Conservation (phyloP, 2,797 vertebrate species). For the Diplodus sargus region DNA sequence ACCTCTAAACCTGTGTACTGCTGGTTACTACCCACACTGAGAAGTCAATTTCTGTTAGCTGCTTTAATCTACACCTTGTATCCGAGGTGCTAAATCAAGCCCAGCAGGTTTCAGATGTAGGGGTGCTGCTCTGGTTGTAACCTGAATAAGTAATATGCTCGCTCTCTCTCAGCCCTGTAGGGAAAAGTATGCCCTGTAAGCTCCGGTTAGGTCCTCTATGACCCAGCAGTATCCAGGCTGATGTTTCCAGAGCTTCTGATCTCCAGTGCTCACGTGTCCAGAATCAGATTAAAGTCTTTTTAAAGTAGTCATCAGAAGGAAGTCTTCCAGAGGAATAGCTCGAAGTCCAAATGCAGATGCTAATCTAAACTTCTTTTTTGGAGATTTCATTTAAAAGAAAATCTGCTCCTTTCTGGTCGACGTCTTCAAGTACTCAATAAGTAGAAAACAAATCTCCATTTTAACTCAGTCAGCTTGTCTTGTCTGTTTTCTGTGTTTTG, state of each 20-base stretch:
- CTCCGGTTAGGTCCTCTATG: slow-evolving; percentile 3
- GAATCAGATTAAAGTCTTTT: slow-evolving; percentile 18
- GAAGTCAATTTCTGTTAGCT: not conserved
- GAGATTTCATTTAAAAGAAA: slow-evolving; percentile 3
- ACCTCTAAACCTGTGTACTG: not conserved
- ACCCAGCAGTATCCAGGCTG: slow-evolving; percentile 18
- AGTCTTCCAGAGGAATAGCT: not conserved
- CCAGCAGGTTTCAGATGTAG: slow-evolving; percentile 20
- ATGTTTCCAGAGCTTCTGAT: slow-evolving; percentile 25
- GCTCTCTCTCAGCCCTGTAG: not conserved
- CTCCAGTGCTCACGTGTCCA: not conserved
- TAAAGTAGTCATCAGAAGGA: slow-evolving; percentile 25
- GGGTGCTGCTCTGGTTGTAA: not conserved
- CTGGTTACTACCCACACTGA: not conserved
- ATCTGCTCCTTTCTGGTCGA: not conserved
- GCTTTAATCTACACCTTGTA: not conserved
- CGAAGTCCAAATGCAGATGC: not conserved
- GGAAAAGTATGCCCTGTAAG: slow-evolving; percentile 19
- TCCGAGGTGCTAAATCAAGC: slow-evolving; percentile 10
- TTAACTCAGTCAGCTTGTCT: not conserved
- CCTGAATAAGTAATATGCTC: slow-evolving; percentile 27
- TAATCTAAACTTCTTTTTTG: slow-evolving; percentile 7
- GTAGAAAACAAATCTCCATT: not conserved
- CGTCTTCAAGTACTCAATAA: not conserved
- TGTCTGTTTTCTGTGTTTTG: not conserved